Base-by-base conservation (phyloP, 53 echinoderm and acorn worm genomes). In the Holothuria scabra region DNA sequence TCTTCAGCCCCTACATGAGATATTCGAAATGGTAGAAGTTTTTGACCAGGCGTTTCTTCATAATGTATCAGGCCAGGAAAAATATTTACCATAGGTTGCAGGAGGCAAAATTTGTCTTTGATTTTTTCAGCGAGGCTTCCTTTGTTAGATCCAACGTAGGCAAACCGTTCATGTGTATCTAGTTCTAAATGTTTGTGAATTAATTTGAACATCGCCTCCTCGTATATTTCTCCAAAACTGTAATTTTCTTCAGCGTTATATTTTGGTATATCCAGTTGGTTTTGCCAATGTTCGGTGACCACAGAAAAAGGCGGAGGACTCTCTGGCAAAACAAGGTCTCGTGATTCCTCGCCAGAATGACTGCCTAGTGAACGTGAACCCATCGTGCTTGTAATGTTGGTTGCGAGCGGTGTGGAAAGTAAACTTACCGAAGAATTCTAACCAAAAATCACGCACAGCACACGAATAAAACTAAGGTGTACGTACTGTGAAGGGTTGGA, bases 111-210 rank as follows among this genome's bases (percentile, higher is more conserved):
- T 74, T 92, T 90, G 28, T 92, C 92, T 69, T 87, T 89, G 69
- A 99, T 91, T 69, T 97, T 99, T 28, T 85, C 85, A 18, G 99
- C 99, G 0, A 94, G 80, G 65, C 87, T 91, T 44, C 99, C 99
- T 65, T 94, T 94, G 60, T 86, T 92, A 32, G 86, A 74, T 18
- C 99, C 99, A 16, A 99, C 94, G 61, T 99, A 99, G 0, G 99
- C 99, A 72, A 99, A 89, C 46, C 94, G 86, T 25, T 99, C 94
- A 58, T 99, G 89, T 25, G 99, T 99, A 60, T 99, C 94, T 46
- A 99, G 65, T 82, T 99, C 99, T 46, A 99, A 89, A 80, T 99
- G 99, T 66, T 92, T 99, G 86, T 99, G 99, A 52, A 99, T 92
- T 2, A 94, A 76, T 71, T 95, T 90, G 65, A 92, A 94, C 66